These are phyloP conservation scores for Tragulus kanchil DNA, from an alignment of 2,113 vertebrate species.

Conservation along the genomic window DNA sequence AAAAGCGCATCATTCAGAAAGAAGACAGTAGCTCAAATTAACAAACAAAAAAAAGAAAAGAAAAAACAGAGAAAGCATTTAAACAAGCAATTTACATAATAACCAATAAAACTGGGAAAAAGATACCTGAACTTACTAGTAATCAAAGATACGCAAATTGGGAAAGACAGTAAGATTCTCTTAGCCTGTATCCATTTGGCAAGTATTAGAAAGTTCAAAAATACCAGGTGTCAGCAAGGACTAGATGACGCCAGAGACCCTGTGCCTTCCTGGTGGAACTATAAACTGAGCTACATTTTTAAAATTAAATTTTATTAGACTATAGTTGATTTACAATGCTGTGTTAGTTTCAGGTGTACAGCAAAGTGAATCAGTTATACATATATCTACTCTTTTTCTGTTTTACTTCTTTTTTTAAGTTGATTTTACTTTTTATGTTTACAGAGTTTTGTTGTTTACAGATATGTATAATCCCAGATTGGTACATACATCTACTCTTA, in stretches of 20 bases:
- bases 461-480: too few relatives aligned
- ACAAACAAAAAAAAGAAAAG: neutral
- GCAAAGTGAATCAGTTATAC: neutral
- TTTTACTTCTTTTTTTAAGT: too few relatives aligned
- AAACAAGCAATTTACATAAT: slow-evolving; percentile 9
- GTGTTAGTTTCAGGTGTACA: neutral
- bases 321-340: neutral
- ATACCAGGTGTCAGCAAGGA: neutral
- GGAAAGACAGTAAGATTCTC: neutral
- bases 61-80: neutral
- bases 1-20: neutral
- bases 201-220: neutral
- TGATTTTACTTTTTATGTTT: too few relatives aligned
- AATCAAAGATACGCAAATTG: slow-evolving; percentile 1
- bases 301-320: neutral
- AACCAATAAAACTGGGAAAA: neutral
- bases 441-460: too few relatives aligned
- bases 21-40: neutral
- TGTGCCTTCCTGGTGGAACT: neutral
- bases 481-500: neutral
- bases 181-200: neutral
- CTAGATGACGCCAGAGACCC: neutral
- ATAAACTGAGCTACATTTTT: neutral
- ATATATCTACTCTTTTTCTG: neutral
- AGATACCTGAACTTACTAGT: neutral